phyloP scores from a whole-genome alignment of 2,797 vertebrate genomes.

The Taeniopygia guttata region DNA sequence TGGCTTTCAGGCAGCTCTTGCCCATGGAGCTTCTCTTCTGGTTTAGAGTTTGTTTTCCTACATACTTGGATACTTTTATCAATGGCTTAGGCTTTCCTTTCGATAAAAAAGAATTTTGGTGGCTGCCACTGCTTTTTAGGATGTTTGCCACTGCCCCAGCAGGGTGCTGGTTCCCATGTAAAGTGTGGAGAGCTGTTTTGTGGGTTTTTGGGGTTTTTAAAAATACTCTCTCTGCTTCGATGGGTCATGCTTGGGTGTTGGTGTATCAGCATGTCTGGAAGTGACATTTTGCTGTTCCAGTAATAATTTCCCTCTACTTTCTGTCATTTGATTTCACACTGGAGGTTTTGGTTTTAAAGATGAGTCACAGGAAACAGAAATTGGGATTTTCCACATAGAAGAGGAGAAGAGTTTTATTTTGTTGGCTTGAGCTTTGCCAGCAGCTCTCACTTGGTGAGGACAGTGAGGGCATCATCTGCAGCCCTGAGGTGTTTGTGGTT shows the following conservation, averaged over 20 bases:
- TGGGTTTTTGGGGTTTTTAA: background rate
- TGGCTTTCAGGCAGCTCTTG: background rate
- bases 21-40: background rate
- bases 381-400: background rate
- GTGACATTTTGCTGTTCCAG: background rate
- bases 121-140: background rate
- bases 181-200: background rate
- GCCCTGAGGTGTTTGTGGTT: background rate
- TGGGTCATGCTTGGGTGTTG: background rate
- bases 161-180: background rate
- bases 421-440: background rate
- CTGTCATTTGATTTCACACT: background rate
- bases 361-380: constrained; percentile 22
- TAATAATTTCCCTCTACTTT: background rate
- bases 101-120: background rate
- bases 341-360: background rate
- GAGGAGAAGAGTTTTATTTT: background rate
- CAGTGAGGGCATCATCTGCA: background rate
- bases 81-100: background rate
- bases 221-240: background rate
- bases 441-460: background rate
- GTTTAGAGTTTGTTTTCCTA: background rate
- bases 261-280: background rate
- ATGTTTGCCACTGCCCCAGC: background rate
- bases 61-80: background rate